These are phyloP conservation scores for Myodes glareolus DNA, from an alignment of 2,113 vertebrate species.

Conservation along the genomic window DNA sequence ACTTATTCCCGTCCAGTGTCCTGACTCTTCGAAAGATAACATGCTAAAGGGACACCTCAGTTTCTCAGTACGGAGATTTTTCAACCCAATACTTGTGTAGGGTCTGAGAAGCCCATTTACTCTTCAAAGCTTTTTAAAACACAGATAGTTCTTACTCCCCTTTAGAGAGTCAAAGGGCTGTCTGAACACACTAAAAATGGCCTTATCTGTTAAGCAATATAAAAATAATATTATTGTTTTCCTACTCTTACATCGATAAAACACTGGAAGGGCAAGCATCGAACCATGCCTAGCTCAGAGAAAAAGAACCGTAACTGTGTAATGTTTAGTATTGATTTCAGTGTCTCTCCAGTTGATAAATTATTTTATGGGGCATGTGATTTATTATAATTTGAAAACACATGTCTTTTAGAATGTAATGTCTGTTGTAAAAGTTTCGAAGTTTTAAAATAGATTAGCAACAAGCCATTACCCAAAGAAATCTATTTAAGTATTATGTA, in stretches of 20 bases:
- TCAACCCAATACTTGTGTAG: background rate
- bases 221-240: background rate
- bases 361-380: background rate
- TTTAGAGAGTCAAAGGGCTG: background rate
- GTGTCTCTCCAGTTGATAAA: background rate
- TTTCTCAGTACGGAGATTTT: background rate
- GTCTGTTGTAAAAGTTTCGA: background rate
- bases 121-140: background rate
- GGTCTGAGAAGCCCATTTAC: background rate
- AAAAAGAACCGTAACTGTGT: background rate
- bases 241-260: background rate
- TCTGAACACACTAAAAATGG: background rate
- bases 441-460: background rate
- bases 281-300: background rate
- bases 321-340: background rate
- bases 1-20: background rate
- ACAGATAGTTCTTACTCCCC: background rate
- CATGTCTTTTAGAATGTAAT: constrained; percentile 11
- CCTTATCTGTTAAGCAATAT: background rate
- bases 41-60: background rate
- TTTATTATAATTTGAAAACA: background rate
- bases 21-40: constrained; percentile 10
- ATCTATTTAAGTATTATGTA: background rate
- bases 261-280: background rate
- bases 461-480: background rate